Base-by-base conservation (phyloP, 2,888 invertebrate genomes). In the Lasioglossum pauxillum region DNA sequence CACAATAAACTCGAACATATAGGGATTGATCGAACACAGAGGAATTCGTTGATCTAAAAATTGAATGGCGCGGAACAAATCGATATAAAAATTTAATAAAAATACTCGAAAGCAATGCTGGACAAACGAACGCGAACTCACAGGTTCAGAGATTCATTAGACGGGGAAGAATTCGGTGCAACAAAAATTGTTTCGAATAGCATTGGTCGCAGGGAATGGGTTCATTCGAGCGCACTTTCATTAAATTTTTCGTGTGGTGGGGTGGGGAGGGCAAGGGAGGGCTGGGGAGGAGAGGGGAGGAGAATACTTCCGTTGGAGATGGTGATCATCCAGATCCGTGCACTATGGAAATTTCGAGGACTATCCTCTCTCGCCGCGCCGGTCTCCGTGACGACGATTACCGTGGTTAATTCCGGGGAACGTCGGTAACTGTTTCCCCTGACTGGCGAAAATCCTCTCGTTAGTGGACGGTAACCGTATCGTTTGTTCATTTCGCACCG, bases 291-390 rank as follows among this genome's bases (percentile, higher is more conserved):
- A 16, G 2, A 10, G 44, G 4, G 49, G 2, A 23, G 23, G 46
- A 46, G 46, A 46, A 27, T 16, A 31, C 16, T 64, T 64, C 27
- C 64, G 31, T 2, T 69, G 35, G 19, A 16, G 44, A 8, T 8
- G 92, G 91, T 92, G 16, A 31, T 7, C 14, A 60, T 64, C 31
- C 31, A 31, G 27, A 27, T 89, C 91, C 89, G 88, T 88, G 90
- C 91, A 90, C 92, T 91, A 92, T 92, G 92, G 90, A 92, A 92
- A 92, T 91, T 90, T 88, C 53, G 53, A 53, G 53, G 53, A 53
- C 53, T 10, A 10, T 23, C 23, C 53, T 23, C 53, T 10, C 53
- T 27, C 75, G n/a, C n/a, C n/a, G 12, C 23, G 49, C 1, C 78
- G 49, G 41, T 71, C 38, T 64, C 14, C 72, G 31, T 67, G 74